These are phyloP conservation scores for Notolabrus celidotus DNA, from an alignment of 2,797 vertebrate genomes.

Conservation along the genomic window DNA sequence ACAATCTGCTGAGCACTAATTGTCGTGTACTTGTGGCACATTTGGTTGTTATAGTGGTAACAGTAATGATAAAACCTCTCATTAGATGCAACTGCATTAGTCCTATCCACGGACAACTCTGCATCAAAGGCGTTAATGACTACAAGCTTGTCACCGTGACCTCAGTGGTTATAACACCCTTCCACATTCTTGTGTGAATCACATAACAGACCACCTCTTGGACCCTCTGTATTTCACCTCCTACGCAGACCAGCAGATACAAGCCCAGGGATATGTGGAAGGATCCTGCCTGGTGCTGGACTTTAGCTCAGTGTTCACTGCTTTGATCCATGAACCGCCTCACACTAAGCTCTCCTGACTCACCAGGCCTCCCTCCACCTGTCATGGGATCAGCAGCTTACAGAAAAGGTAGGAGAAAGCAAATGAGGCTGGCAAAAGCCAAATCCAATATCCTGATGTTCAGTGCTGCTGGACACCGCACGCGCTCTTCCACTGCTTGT, in stretches of 20 bases:
- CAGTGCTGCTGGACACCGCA: neutral
- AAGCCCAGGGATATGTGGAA: slow-evolving; percentile 23
- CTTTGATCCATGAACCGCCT: slow-evolving; percentile 50
- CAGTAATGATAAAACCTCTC: slow-evolving; percentile 24
- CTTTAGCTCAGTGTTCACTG: slow-evolving; percentile 32
- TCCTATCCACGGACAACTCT: slow-evolving; percentile 8
- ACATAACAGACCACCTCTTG: slow-evolving; percentile 26
- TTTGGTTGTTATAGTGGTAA: slow-evolving; percentile 32
- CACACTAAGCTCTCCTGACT: slow-evolving; percentile 28
- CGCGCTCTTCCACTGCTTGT: slow-evolving; percentile 2
- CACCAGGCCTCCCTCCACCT: slow-evolving; percentile 33
- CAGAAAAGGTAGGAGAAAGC: slow-evolving; percentile 16
- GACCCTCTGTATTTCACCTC: slow-evolving; percentile 34
- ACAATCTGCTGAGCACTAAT: slow-evolving; percentile 19
- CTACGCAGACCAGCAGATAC: slow-evolving; percentile 25
- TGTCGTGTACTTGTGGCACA: slow-evolving; percentile 32
- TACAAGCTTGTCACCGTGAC: slow-evolving; percentile 30
- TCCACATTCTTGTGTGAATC: slow-evolving; percentile 29
- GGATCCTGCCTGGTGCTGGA: slow-evolving; percentile 35
- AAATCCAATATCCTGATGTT: slow-evolving; percentile 31
- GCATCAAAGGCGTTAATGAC: slow-evolving; percentile 39
- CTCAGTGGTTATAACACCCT: slow-evolving; percentile 24
- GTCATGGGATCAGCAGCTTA: slow-evolving; percentile 45
- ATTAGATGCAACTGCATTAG: slow-evolving; percentile 12
- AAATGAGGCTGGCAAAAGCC: slow-evolving; percentile 33